Evolutionary conservation across 1,140 invertebrate genomes (phyloP), one percentile per base, ranked within the genome.

Genomic region (Trialeurodes vaporariorum): DNA sequence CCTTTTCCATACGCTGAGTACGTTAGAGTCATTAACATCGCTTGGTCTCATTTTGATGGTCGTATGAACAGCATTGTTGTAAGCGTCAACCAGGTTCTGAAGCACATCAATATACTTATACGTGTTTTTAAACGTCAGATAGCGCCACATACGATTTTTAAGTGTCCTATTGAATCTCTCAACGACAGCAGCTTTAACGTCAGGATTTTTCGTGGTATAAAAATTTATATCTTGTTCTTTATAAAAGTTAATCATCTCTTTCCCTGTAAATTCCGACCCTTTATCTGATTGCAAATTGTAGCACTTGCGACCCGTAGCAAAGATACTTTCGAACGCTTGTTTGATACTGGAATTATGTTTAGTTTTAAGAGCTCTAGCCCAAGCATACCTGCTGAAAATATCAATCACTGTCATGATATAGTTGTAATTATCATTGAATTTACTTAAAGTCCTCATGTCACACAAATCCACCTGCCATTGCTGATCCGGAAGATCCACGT

Each of bases 151-250:
- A 71, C 73, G 76, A 60, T 69, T 71, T 75, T 78, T 79, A 11
- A 80, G 65, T n/a, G 75, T 79, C 70, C 73, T 72, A 72, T 80
- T 77, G 71, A 79, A 79, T 70, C 79, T 69, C 72, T 80, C 78
- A 62, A 77, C 73, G 27, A 81, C 66, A 61, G 74, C 70, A 22
- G 76, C 78, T 76, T 79, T 80, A 23, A 75, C 75, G 67, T 75
- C 71, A 34, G 76, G 73, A 68, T 75, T 76, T 65, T 79, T 73
- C 61, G 74, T 77, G 24, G 73, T 73, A 72, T 75, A 77, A 70
- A 73, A 74, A 71, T 75, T 73, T 61, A 78, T 73, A 65, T 74
- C 69, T 63, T 71, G 58, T 60, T 40, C 61, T 70, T 74, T 72
- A 27, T 75, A 72, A 59, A 70, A 73, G 13, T 24, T 63, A 63